Percentiles rank a stretch among this genome's conserved stretches.
phyloP scores from a whole-genome alignment of 1,140 invertebrate genomes.

The Drosophila simulans region DNA sequence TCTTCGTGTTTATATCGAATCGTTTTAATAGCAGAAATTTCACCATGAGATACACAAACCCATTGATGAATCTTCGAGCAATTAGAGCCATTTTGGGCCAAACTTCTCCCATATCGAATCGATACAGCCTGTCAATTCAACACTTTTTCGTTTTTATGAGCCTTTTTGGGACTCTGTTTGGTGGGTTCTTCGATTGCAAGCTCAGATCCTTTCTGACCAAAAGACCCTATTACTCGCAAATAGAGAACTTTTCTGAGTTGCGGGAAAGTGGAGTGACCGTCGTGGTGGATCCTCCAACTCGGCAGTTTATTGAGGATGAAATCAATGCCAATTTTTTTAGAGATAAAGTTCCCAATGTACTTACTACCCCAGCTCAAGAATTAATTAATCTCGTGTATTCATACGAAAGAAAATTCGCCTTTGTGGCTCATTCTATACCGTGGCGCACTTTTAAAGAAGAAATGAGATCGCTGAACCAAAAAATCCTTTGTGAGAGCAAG shows the following conservation, averaged over 20 bases:
- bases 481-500: background rate
- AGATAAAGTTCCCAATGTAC: background rate
- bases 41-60: background rate
- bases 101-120: background rate
- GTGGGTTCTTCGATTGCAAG: background rate
- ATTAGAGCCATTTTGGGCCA: background rate
- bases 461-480: background rate
- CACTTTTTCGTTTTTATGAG: background rate
- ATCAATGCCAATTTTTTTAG: background rate
- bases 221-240: background rate
- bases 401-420: background rate
- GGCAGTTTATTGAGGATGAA: background rate
- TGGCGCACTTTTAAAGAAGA: background rate
- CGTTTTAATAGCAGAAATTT: background rate
- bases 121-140: background rate
- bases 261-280: background rate
- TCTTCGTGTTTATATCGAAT: background rate
- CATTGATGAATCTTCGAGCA: background rate
- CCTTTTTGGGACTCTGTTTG: background rate
- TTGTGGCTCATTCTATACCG: background rate
- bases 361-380: background rate
- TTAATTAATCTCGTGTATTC: background rate
- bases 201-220: background rate
- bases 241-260: background rate
- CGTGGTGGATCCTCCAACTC: background rate